A percentile compares a stretch with the other conserved stretches of the same genome.
These are phyloP conservation scores for Holocentrus rufus DNA, from an alignment of 2,797 vertebrate genomes.

Conservation along the genomic window DNA sequence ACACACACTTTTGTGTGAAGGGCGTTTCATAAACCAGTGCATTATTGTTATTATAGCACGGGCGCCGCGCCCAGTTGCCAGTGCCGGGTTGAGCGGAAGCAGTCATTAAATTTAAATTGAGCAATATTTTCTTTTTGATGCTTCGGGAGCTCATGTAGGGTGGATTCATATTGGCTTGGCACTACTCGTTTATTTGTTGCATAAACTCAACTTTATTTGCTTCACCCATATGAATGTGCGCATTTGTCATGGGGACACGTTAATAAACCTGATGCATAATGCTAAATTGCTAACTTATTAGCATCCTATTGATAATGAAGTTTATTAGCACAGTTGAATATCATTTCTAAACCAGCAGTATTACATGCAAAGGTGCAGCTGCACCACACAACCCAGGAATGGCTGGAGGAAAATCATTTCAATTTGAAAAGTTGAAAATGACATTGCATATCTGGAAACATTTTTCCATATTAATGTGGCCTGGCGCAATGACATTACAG, in stretches of 20 bases:
- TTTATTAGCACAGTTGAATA: slow-evolving; percentile 54
- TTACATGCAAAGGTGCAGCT: slow-evolving; percentile 55
- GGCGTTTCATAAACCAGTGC: slow-evolving; percentile 79
- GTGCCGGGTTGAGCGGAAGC: slow-evolving; percentile 71
- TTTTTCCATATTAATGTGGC: slow-evolving; percentile 1
- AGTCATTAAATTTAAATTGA: slow-evolving; percentile 85
- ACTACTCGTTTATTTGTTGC: slow-evolving; percentile 76
- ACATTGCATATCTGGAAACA: slow-evolving; percentile 10
- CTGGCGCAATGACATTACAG: neutral
- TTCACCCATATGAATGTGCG: slow-evolving; percentile 57
- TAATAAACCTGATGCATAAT: slow-evolving; percentile 65
- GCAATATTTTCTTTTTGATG: slow-evolving; percentile 81
- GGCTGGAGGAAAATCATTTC: slow-evolving; percentile 14
- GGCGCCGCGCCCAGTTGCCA: slow-evolving; percentile 72
- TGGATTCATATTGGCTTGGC: slow-evolving; percentile 73
- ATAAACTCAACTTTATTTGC: slow-evolving; percentile 74
- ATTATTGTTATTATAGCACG: slow-evolving; percentile 82
- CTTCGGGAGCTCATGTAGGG: slow-evolving; percentile 69
- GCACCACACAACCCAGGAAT: slow-evolving; percentile 19
- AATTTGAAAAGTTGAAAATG: neutral
- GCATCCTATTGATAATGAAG: slow-evolving; percentile 59
- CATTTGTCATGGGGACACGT: slow-evolving; percentile 62
- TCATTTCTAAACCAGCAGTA: slow-evolving; percentile 47
- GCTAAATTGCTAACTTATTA: slow-evolving; percentile 74
- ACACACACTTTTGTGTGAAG: slow-evolving; percentile 61